These are phyloP conservation scores for Heliconius ismenius DNA, from an alignment of 2,888 invertebrate species.

Conservation along the genomic window DNA sequence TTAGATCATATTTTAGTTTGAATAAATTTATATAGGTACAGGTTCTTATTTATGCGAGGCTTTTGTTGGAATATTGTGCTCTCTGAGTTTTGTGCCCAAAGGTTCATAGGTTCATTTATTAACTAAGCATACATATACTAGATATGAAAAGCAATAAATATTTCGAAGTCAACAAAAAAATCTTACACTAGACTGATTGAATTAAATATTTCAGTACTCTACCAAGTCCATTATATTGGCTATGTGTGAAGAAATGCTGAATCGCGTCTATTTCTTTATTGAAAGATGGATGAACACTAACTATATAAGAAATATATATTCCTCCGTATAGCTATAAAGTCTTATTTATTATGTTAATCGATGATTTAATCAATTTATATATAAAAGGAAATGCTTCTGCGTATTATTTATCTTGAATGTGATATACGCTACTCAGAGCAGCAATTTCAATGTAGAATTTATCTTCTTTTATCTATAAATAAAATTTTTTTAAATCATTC, in stretches of 20 bases:
- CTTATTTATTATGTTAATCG: not conserved
- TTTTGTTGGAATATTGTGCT: too few species aligned
- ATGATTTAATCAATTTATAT: slow-evolving; percentile 10
- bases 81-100: not conserved
- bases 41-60: too few species aligned
- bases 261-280: not conserved
- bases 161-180: not conserved
- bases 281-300: not conserved
- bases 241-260: too few species aligned
- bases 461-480: not conserved
- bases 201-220: too few species aligned
- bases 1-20: too few species aligned
- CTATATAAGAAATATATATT: not conserved
- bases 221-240: too few species aligned
- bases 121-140: too few species aligned
- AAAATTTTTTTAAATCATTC: not conserved
- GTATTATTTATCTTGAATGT: not conserved
- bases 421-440: not conserved
- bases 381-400: slow-evolving; percentile 13
- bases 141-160: not conserved
- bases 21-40: not conserved
- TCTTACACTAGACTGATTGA: not conserved
- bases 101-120: not conserved
- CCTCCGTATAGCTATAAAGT: not conserved
- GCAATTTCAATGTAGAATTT: not conserved